Conservation (phyloP, 2,113 vertebrate genomes). For the Colaptes auratus region DNA sequence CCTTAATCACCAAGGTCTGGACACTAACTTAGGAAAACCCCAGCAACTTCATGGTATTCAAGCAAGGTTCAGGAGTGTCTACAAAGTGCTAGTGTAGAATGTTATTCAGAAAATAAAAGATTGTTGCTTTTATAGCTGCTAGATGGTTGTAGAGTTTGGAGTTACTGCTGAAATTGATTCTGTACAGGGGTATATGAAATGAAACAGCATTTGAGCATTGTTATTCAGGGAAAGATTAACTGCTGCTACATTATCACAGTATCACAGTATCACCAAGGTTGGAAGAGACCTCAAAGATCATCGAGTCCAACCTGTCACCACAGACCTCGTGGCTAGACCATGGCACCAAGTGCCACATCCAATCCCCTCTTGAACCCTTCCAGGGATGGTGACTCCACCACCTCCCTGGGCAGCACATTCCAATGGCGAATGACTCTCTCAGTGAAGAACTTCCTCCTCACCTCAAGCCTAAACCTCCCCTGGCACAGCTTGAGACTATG, state of each 20-base stretch:
- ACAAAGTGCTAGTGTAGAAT: conserved; percentile 32
- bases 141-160: conserved; percentile 19
- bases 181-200: not conserved
- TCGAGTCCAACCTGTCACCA: too few relatives aligned
- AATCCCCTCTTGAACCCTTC: too few relatives aligned
- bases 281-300: too few relatives aligned
- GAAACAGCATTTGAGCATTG: not conserved
- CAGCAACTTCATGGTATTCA: conserved; percentile 38
- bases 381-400: too few relatives aligned
- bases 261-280: too few relatives aligned
- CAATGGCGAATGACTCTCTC: too few relatives aligned
- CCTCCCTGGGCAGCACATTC: too few relatives aligned
- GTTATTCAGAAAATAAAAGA: conserved; percentile 59
- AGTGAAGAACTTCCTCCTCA: too few relatives aligned
- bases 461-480: too few relatives aligned
- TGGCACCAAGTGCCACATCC: too few relatives aligned
- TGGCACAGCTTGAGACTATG: too few relatives aligned
- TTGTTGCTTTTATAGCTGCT: conserved; percentile 29
- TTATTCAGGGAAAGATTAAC: conserved; percentile 8
- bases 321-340: too few relatives aligned
- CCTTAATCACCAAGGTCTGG: conserved; percentile 55
- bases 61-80: conserved; percentile 45
- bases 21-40: conserved; percentile 9
- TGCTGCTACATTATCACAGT: not conserved
- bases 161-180: conserved; percentile 47